A percentile compares a stretch with the other conserved stretches of the same genome.
phyloP scores from a whole-genome alignment of 2,113 vertebrate genomes.

The Cricetomys ansorgei region DNA sequence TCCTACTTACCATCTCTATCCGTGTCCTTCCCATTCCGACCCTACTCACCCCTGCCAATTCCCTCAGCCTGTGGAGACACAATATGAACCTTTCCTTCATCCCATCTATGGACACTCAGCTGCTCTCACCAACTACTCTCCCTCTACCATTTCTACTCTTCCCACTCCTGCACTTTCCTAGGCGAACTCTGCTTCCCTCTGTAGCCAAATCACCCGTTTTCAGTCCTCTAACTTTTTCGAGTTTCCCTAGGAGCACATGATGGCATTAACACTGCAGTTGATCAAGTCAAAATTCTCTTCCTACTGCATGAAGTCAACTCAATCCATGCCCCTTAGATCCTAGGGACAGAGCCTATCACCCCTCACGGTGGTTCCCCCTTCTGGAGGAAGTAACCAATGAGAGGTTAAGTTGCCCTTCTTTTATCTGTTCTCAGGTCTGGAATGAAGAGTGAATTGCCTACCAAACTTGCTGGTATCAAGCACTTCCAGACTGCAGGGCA shows the following conservation, averaged over 20 bases:
- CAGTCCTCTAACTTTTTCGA: background rate
- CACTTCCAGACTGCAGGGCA: background rate
- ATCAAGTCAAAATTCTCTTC: background rate
- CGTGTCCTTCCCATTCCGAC: background rate
- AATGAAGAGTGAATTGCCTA: background rate
- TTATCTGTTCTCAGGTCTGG: background rate
- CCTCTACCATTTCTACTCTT: background rate
- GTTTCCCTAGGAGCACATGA: background rate
- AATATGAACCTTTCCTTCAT: background rate
- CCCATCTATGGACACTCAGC: background rate
- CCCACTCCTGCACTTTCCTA: background rate
- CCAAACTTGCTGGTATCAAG: background rate
- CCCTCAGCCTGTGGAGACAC: background rate
- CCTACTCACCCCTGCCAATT: background rate
- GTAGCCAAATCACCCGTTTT: background rate
- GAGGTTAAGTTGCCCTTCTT: background rate
- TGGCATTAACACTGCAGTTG: background rate
- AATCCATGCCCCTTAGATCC: background rate
- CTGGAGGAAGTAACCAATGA: background rate
- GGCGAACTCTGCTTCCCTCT: background rate
- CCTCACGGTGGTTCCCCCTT: background rate
- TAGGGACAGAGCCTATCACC: background rate
- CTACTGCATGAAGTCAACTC: background rate
- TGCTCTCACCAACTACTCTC: background rate
- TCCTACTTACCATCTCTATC: background rate